Conservation (phyloP, 1,140 invertebrate species). For the Sarcophaga bullata region DNA sequence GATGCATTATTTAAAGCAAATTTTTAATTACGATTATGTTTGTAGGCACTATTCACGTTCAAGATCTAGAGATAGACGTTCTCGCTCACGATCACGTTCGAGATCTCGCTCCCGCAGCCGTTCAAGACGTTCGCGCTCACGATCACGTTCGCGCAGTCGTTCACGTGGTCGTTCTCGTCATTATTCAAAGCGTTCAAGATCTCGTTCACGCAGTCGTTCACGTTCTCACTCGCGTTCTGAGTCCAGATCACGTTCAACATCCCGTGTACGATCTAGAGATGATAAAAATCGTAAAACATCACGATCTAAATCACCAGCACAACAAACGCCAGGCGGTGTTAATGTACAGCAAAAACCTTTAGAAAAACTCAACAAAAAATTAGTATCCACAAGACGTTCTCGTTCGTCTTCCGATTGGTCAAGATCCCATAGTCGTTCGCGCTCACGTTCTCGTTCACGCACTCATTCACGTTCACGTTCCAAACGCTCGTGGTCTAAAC, state of each 20-base stretch:
- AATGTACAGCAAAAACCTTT: not conserved
- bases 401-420: conserved; percentile 63
- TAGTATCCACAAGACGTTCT: conserved; percentile 62
- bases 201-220: not conserved
- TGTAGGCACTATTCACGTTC: conserved; percentile 49
- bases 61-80: conserved; percentile 65
- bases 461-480: conserved; percentile 51
- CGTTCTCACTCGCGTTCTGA: conserved; percentile 42
- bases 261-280: conserved; percentile 57
- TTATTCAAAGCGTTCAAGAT: conserved; percentile 12
- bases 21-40: not conserved
- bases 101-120: conserved; percentile 51
- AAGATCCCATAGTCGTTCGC: conserved; percentile 59
- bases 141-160: conserved; percentile 43
- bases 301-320: conserved; percentile 52
- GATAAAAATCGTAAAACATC: conserved; percentile 49
- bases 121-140: conserved; percentile 56
- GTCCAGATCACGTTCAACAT: conserved; percentile 64
- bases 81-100: conserved; percentile 54
- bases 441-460: conserved; percentile 48
- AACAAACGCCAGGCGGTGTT: conserved; percentile 41
- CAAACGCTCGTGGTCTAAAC: conserved; percentile 65
- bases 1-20: no score
- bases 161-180: conserved; percentile 24
- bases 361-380: conserved; percentile 51